These are phyloP conservation scores for Anableps anableps DNA, from an alignment of 2,797 vertebrate genomes.

Conservation along the genomic window DNA sequence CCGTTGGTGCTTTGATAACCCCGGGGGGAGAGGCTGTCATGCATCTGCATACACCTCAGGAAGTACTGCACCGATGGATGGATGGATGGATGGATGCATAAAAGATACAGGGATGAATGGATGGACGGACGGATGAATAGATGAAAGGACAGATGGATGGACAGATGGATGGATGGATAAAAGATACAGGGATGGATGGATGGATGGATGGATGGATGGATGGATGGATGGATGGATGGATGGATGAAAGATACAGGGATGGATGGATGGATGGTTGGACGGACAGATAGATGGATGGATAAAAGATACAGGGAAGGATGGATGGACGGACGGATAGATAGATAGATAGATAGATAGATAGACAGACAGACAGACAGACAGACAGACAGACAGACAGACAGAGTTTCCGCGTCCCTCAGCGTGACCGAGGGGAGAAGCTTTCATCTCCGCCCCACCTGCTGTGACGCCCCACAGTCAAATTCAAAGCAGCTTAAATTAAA, in stretches of 20 bases:
- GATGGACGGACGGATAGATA: slow-evolving; percentile 30
- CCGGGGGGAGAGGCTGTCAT: too few species aligned
- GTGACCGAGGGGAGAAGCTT: slow-evolving; percentile 43
- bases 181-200: neutral
- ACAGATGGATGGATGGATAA: neutral
- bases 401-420: slow-evolving; percentile 41
- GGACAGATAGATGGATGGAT: neutral
- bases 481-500: slow-evolving; percentile 80
- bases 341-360: slow-evolving; percentile 15
- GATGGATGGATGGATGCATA: too few species aligned
- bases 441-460: slow-evolving; percentile 74
- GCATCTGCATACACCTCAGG: too few species aligned
- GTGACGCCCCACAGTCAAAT: slow-evolving; percentile 77
- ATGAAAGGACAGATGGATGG: neutral
- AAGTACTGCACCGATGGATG: too few species aligned
- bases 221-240: neutral
- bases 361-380: slow-evolving; percentile 33
- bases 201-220: neutral
- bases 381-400: slow-evolving; percentile 43
- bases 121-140: neutral
- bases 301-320: slow-evolving; percentile 4
- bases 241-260: neutral
- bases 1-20: too few species aligned
- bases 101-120: neutral
- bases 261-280: neutral